Evolutionary conservation across 2,113 vertebrate species (phyloP), one percentile per base, ranked within the genome.

Genomic region (Entosphenus tridentatus): DNA sequence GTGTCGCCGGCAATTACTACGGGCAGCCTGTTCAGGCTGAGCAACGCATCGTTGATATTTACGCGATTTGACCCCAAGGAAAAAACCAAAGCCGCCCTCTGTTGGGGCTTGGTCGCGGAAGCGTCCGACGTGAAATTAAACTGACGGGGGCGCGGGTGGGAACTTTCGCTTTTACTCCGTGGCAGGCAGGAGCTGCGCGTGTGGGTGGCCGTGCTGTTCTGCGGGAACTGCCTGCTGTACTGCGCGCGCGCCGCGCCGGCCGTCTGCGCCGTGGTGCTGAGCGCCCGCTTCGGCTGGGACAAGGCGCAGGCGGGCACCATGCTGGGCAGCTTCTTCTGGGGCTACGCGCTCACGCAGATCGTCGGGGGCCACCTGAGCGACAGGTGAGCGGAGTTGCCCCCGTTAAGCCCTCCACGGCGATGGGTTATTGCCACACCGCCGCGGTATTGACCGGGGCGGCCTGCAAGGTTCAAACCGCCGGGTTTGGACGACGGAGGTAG

Each of bases 291-390:
- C 56, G 67, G 72, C 70, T 97, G 93, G 91, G 85, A 81, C 81
- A 95, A 93, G 81, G 86, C 81, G 68, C 87, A 96, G 72, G 85
- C 87, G 0, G 88, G 91, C 9, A 71, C 92, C 2, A 84, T 85
- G 69, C 84, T 97, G 72, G 87, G 93, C 76, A 95, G 91, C 81
- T 96, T 93, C 80, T 97, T 97, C 80, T 96, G 91, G 91, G 91
- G 90, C 55, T 96, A 92, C 80, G 95, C 89, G 79, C 76, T 97
- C 78, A 96, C 91, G 0, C 93, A 97, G 78, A 81, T 96, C 3
- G 71, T 85, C 1, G 93, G 91, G 2, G 91, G 91, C 70, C 88
- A 95, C 72, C 81, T 95, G 73, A 92, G 91, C 18, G 93, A 96
- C 74, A 77, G 83, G 84, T 85, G 67, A 72, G 77, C 56, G 14